A percentile compares a stretch with the other conserved stretches of the same genome.
Evolutionary conservation across 2,888 invertebrate genomes (phyloP).

Genomic region (Phanerotoma sp.): DNA sequence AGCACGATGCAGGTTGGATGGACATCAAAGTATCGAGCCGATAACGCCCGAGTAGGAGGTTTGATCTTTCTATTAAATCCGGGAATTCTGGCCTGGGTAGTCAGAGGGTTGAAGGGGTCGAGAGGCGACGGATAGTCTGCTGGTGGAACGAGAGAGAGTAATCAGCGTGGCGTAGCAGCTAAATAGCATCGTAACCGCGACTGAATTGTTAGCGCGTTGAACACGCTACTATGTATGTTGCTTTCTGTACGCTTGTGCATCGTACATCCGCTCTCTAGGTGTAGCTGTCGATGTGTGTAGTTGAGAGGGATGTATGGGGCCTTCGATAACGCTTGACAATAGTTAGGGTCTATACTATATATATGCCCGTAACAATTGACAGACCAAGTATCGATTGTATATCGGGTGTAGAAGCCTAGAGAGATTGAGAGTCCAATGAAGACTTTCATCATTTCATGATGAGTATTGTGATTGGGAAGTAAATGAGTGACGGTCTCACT

Average conservation of each 20-base stretch:
- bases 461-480: background rate
- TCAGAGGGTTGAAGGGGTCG: constrained; percentile 16
- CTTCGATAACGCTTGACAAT: too few relatives aligned
- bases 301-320: background rate
- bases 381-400: too few relatives aligned
- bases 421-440: background rate
- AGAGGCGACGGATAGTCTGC: background rate
- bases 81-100: constrained; percentile 21
- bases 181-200: constrained; percentile 54
- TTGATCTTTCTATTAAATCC: constrained; percentile 40
- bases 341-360: too few relatives aligned
- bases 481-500: constrained; percentile 8
- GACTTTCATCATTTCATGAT: constrained; percentile 3
- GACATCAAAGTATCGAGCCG: constrained; percentile 34
- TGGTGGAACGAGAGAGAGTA: constrained; percentile 37
- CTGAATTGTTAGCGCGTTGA: constrained; percentile 53
- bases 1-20: constrained; percentile 21
- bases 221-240: constrained; percentile 36
- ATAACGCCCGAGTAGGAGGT: constrained; percentile 31
- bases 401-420: too few relatives aligned
- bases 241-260: constrained; percentile 9
- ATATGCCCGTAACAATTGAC: too few relatives aligned
- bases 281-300: background rate
- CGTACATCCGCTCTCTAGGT: constrained; percentile 6
- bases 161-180: constrained; percentile 52